A percentile compares a stretch with the other conserved stretches of the same genome.
Evolutionary conservation across 2,888 invertebrate genomes (phyloP).

Genomic region (Papilio demoleus): DNA sequence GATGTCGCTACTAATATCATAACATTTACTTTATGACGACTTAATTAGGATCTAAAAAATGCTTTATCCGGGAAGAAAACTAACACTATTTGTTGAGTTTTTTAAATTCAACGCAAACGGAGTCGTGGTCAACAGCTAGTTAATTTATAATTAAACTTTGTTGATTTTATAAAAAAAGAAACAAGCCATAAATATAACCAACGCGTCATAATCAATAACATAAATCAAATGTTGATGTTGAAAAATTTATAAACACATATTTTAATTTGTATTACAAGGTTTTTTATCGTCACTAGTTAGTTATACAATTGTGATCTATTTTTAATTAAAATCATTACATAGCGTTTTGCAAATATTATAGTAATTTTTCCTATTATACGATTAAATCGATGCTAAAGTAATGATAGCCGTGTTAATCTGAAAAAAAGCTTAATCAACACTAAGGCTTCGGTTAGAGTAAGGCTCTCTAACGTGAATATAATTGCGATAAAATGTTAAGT

Average conservation of each 20-base stretch:
- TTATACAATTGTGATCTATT: neutral
- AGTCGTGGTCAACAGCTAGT: no score
- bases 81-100: no score
- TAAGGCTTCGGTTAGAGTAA: no score
- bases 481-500: no score
- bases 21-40: no score
- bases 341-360: slow-evolving; percentile 2
- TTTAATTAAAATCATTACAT: neutral
- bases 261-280: neutral
- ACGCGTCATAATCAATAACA: neutral
- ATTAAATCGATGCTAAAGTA: neutral
- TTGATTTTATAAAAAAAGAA: neutral
- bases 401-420: no score
- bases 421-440: no score
- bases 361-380: neutral
- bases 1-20: neutral
- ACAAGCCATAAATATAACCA: neutral
- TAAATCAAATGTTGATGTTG: neutral
- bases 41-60: no score
- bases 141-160: neutral
- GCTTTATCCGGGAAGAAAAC: no score
- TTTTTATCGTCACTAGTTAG: neutral
- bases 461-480: no score
- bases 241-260: neutral
- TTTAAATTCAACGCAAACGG: no score